Base-by-base conservation (phyloP, 2,888 invertebrate species). In the Nezara viridula region DNA sequence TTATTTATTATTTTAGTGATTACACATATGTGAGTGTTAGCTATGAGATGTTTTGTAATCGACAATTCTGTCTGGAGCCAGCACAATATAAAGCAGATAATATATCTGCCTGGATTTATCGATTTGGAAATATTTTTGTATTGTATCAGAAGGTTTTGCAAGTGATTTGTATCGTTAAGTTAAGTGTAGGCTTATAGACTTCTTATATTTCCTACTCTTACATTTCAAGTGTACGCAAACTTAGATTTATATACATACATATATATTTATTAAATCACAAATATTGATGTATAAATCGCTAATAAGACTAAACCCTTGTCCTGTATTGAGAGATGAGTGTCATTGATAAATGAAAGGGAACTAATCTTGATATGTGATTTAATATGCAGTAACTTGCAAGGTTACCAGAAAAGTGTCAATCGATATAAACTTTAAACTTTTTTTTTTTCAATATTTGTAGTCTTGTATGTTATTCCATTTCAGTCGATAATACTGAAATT, bases 1-100 rank as follows among this genome's bases (percentile, higher is more conserved):
- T 90, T 89, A 89, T 90, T 89, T 87, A 88, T 89, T 89, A 88
- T 88, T 86, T 85, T 52, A 50, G 50, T 47, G 32, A 88, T 6
- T 66, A 73, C n/a, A 73, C 66, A 44, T 47, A 24, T 44, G 44
- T 88, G 66, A 73, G 66, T 88, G 66, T 88, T 49, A 73, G 44
- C 14, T 40, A 47, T 66, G 47, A 55, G 60, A 88, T 40, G 47
- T 88, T 88, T 60, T 88, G 66, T 88, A 88, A 40, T 88, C 32
- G 73, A 73, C 21, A 27, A 40, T 88, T 88, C 21, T 32, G 73
- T 73, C 88, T 60, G 32, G 49, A 88, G 66, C 40, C 24, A 73
- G 73, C 88, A 88, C 88, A 88, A 88, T 88, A 73, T 60, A 60
- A 19, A 49, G 88, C 66, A 73, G 88, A 73, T 73, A 44, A n/a